Conservation (phyloP, 2,797 vertebrate species). For the Xiphorhynchus erythropygius region DNA sequence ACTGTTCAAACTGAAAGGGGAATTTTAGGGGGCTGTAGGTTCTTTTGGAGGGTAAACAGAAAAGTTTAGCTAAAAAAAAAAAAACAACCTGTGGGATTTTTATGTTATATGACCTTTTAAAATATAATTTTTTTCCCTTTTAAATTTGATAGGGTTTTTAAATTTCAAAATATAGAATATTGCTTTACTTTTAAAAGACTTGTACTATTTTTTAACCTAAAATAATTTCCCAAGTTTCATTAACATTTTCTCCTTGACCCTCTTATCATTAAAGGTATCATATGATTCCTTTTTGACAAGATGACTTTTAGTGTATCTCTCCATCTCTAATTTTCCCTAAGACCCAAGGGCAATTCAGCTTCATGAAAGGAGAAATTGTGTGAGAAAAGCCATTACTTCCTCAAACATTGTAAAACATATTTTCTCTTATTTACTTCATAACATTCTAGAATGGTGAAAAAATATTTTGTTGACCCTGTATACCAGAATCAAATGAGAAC, state of each 20-base stretch:
- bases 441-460: neutral
- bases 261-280: neutral
- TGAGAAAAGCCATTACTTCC: neutral
- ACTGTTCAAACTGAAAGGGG: neutral
- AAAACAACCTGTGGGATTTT: neutral
- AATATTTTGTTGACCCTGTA: neutral
- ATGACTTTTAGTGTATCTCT: neutral
- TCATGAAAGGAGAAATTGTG: neutral
- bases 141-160: neutral
- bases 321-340: neutral
- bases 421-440: neutral
- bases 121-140: neutral
- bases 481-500: neutral
- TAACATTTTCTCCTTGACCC: neutral
- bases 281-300: neutral
- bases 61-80: neutral
- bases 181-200: neutral
- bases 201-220: neutral
- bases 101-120: neutral
- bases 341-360: neutral
- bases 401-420: neutral
- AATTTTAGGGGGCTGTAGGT: neutral
- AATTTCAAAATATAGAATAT: neutral
- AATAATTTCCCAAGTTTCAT: neutral
- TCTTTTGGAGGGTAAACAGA: neutral